phyloP scores from a whole-genome alignment of 2,888 invertebrate genomes.

The Cataglyphis altisquamis region DNA sequence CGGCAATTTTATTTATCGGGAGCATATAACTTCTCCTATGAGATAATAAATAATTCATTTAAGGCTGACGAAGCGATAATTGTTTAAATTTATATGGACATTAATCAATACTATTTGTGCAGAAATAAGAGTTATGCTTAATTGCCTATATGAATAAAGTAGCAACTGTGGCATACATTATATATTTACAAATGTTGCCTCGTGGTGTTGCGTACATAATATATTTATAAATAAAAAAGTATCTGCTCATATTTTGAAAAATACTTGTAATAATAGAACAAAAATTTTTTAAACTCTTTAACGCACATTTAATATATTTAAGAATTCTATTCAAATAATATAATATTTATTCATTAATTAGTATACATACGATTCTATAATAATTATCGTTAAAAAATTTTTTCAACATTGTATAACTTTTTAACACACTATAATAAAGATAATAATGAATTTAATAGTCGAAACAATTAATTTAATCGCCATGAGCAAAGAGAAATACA shows the following conservation, averaged over 20 bases:
- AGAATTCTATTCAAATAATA: not conserved
- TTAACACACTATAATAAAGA: slow-evolving; percentile 11
- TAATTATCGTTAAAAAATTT: not conserved
- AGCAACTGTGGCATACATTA: not conserved
- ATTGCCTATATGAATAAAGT: slow-evolving; percentile 1
- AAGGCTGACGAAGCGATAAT: not conserved
- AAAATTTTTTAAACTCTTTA: not conserved
- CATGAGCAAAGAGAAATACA: not conserved
- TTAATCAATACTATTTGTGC: slow-evolving; percentile 24
- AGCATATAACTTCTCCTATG: not conserved
- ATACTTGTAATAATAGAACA: not conserved
- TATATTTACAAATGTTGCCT: too few species aligned
- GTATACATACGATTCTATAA: not conserved
- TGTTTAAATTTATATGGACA: not conserved
- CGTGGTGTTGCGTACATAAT: too few species aligned
- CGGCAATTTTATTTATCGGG: slow-evolving; percentile 36
- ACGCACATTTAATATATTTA: not conserved
- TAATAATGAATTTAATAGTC: slow-evolving; percentile 17
- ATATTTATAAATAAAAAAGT: not conserved
- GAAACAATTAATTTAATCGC: slow-evolving; percentile 34
- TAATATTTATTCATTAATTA: not conserved
- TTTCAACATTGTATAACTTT: not conserved
- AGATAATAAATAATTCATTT: slow-evolving; percentile 31
- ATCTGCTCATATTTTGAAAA: not conserved
- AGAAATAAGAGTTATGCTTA: slow-evolving; percentile 21